Conservation (phyloP, 2,888 invertebrate species). For the Papilio demoleus region DNA sequence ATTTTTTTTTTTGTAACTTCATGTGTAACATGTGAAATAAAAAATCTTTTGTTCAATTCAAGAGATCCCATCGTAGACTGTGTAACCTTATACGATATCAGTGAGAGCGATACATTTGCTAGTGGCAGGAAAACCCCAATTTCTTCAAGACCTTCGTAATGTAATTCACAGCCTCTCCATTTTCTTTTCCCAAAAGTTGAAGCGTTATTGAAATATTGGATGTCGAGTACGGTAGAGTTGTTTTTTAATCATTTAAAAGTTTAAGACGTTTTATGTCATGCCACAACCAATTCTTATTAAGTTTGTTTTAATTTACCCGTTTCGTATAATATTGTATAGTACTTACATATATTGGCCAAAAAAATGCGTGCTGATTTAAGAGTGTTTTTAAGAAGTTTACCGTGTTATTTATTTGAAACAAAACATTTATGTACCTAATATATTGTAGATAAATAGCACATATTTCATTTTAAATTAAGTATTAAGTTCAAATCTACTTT, state of each 20-base stretch:
- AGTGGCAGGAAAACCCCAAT: constrained; percentile 66
- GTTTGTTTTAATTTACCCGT: constrained; percentile 55
- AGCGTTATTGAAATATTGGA: constrained; percentile 81
- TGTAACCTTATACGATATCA: constrained; percentile 47
- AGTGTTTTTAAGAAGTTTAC: background rate
- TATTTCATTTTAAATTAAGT: constrained; percentile 1
- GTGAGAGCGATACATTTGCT: constrained; percentile 49
- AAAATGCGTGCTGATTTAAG: too few species aligned
- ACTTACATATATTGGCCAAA: too few species aligned
- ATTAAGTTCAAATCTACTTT: background rate
- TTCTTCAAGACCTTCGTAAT: constrained; percentile 74
- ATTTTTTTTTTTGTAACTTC: too few species aligned
- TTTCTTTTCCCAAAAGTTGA: constrained; percentile 74
- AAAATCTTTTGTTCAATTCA: constrained; percentile 35
- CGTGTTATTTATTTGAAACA: background rate
- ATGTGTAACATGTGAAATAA: constrained; percentile 10
- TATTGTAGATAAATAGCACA: background rate
- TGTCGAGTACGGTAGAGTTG: constrained; percentile 77
- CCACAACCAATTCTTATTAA: constrained; percentile 52
- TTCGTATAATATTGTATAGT: too few species aligned
- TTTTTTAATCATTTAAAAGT: constrained; percentile 75
- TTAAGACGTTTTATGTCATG: constrained; percentile 57
- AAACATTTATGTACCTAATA: background rate
- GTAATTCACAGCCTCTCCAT: constrained; percentile 78
- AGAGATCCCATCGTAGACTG: constrained; percentile 42